Evolutionary conservation across 2,113 vertebrate species (phyloP).

Genomic region (Anoura caudifer): DNA sequence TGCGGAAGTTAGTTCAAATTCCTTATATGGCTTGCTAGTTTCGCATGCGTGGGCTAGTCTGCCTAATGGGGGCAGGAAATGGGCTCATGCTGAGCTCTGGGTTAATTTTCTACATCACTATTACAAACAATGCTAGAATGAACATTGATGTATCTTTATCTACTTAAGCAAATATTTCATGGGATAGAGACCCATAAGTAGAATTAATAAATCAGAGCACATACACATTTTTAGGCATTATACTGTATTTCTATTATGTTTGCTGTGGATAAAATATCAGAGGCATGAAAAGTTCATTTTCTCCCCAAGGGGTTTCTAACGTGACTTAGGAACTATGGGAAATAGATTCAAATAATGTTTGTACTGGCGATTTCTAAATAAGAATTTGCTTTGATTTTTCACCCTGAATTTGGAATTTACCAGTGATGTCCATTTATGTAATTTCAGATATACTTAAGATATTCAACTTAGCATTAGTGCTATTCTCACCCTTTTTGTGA

Average conservation of each 20-base stretch:
- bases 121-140: not conserved
- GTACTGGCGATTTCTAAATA: not conserved
- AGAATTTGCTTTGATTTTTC: not conserved
- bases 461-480: not conserved
- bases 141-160: not conserved
- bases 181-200: not conserved
- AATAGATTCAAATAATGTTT: not conserved
- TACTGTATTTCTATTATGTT: not conserved
- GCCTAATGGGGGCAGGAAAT: no score
- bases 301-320: not conserved
- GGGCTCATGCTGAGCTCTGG: no score
- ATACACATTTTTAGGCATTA: not conserved
- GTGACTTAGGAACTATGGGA: not conserved
- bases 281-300: not conserved
- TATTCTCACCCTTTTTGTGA: not conserved
- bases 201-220: not conserved
- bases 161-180: not conserved
- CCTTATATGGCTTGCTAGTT: no score
- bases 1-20: no score
- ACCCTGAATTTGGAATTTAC: not conserved
- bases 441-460: not conserved
- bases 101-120: no score
- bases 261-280: not conserved
- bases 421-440: not conserved
- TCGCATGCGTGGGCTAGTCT: no score